A percentile compares a stretch with the other conserved stretches of the same genome.
Evolutionary conservation across 2,113 vertebrate genomes (phyloP).

Genomic region (Chaetodon auriga): DNA sequence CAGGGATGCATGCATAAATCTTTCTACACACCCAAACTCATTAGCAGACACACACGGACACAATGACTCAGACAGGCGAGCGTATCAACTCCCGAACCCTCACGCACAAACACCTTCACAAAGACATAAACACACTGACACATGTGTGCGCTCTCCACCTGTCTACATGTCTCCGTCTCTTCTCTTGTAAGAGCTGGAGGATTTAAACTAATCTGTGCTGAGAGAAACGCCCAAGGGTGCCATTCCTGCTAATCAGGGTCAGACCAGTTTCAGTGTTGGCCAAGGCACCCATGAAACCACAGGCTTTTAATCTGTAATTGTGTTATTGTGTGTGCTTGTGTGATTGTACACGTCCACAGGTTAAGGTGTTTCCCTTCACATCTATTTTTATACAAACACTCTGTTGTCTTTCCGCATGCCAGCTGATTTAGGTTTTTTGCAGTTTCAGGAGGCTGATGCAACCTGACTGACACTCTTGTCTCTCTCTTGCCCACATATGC

Average conservation of each 20-base stretch:
- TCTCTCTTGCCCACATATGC: background rate
- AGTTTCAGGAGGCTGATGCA: slow-evolving; percentile 65
- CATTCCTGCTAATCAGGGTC: slow-evolving; percentile 64
- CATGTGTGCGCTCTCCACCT: background rate
- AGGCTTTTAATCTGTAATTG: slow-evolving; percentile 53
- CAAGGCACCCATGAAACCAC: slow-evolving; percentile 37
- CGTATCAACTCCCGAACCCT: slow-evolving; percentile 19
- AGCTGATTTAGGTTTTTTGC: slow-evolving; percentile 48
- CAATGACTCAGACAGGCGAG: slow-evolving; percentile 43
- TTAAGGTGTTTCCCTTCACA: slow-evolving; percentile 50
- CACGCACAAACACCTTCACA: slow-evolving; percentile 25
- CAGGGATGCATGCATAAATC: slow-evolving; percentile 8
- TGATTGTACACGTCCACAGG: background rate
- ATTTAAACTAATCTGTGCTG: slow-evolving; percentile 56
- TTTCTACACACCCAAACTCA: slow-evolving; percentile 1
- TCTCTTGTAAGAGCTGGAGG: slow-evolving; percentile 18
- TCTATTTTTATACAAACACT: slow-evolving; percentile 22
- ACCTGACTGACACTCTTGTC: slow-evolving; percentile 57
- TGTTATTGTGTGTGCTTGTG: background rate
- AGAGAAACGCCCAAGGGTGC: slow-evolving; percentile 65
- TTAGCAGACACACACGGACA: slow-evolving; percentile 8
- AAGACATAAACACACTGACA: slow-evolving; percentile 47
- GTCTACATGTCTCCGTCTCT: background rate
- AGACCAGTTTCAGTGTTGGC: slow-evolving; percentile 59
- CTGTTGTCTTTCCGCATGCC: slow-evolving; percentile 16